Conservation (phyloP, 1,140 invertebrate genomes). For the Drosophila dunni region DNA sequence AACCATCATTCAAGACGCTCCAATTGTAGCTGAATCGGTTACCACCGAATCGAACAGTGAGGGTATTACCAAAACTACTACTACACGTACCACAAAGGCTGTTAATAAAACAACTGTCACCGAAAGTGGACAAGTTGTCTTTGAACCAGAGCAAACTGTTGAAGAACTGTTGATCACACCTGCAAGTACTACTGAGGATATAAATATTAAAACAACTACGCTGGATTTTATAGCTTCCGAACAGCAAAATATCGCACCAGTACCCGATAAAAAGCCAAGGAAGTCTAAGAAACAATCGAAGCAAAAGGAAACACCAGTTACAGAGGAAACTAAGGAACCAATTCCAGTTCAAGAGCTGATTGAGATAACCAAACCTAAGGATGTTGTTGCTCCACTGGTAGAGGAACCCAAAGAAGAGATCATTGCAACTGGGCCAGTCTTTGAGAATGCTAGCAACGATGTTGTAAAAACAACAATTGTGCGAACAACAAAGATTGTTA, state of each 20-base stretch:
- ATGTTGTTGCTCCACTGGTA: neutral
- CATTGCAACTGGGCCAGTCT: conserved; percentile 19
- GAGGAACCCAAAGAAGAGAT: conserved; percentile 6
- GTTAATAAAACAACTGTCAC: conserved; percentile 40
- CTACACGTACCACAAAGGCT: conserved; percentile 62
- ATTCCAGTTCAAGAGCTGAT: neutral
- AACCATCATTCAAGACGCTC: conserved; percentile 57
- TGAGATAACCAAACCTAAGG: neutral
- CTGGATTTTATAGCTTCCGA: conserved; percentile 62
- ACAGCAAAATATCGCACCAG: conserved; percentile 21
- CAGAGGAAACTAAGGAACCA: neutral
- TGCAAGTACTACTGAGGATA: neutral
- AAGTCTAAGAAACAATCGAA: conserved; percentile 16
- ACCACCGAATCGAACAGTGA: conserved; percentile 70
- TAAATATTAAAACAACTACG: conserved; percentile 38
- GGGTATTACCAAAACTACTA: conserved; percentile 72
- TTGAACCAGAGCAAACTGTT: conserved; percentile 15
- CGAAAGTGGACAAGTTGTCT: conserved; percentile 22
- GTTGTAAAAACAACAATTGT: conserved; percentile 79
- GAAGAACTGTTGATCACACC: conserved; percentile 18
- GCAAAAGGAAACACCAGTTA: conserved; percentile 13
- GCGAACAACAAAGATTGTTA: conserved; percentile 77
- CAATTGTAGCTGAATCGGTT: conserved; percentile 65
- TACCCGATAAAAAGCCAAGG: conserved; percentile 26
- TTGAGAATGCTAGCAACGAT: conserved; percentile 48